Evolutionary conservation across 2,797 vertebrate genomes (phyloP).

Genomic region (Sphaeramia orbicularis): DNA sequence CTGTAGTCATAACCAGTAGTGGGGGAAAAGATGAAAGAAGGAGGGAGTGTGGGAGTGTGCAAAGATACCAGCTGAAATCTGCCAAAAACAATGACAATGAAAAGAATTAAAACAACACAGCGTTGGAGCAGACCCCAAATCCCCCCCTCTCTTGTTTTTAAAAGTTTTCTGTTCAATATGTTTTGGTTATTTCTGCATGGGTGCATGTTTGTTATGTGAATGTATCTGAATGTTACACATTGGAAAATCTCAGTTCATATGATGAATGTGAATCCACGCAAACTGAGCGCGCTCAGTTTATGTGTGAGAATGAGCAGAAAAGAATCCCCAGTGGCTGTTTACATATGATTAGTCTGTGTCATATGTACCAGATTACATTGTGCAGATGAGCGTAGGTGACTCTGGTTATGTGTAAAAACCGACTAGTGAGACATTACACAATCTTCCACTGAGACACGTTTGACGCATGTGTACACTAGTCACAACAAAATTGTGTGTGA

Average conservation of each 20-base stretch:
- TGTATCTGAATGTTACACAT: conserved; percentile 71
- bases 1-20: conserved; percentile 52
- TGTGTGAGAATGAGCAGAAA: conserved; percentile 64
- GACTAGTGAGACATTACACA: conserved; percentile 28
- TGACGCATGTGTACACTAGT: conserved; percentile 53
- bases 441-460: conserved; percentile 45
- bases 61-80: conserved; percentile 42
- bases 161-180: conserved; percentile 43
- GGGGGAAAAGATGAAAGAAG: conserved; percentile 42
- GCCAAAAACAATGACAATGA: neutral
- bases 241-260: conserved; percentile 38
- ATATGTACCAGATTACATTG: conserved; percentile 60
- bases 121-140: conserved; percentile 29
- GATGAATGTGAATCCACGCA: conserved; percentile 67
- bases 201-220: conserved; percentile 80
- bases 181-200: conserved; percentile 77
- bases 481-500: conserved; percentile 18
- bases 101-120: conserved; percentile 2
- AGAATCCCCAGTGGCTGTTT: conserved; percentile 22
- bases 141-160: conserved; percentile 24
- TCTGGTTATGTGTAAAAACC: conserved; percentile 23
- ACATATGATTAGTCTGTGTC: conserved; percentile 73
- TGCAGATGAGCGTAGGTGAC: conserved; percentile 30
- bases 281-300: conserved; percentile 62
- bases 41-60: conserved; percentile 62